These are phyloP conservation scores for Cygnus atratus DNA, from an alignment of 2,113 vertebrate species.

Conservation along the genomic window DNA sequence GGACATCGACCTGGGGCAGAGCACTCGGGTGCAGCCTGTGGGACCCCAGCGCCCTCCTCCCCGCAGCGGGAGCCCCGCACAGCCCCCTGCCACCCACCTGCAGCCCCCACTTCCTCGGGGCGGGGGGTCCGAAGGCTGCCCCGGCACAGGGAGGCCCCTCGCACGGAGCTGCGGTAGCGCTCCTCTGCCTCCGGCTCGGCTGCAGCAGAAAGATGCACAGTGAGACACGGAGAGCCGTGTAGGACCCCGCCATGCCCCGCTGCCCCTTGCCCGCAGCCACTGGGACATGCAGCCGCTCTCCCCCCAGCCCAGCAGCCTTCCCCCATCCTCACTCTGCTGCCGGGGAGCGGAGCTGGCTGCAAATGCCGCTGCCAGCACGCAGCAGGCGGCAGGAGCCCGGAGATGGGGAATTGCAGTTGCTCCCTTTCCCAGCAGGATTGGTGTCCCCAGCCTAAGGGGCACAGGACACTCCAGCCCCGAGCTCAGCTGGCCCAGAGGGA, in stretches of 20 bases:
- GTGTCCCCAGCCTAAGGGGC: too few species aligned
- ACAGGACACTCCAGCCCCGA: too few species aligned
- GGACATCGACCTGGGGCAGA: background rate
- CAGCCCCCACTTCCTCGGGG: conserved; percentile 82
- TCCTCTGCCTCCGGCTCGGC: conserved; percentile 81
- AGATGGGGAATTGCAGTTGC: too few species aligned
- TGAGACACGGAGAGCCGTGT: background rate
- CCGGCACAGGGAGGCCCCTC: conserved; percentile 81
- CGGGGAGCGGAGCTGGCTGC: too few species aligned
- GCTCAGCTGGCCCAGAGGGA: too few species aligned
- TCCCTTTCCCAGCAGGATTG: too few species aligned
- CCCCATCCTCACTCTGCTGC: too few species aligned
- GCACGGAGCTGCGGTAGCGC: conserved; percentile 85
- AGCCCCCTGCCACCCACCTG: conserved; percentile 66
- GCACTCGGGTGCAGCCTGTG: background rate
- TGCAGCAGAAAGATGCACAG: conserved; percentile 1
- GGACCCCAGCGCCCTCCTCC: background rate
- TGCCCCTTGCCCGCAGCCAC: background rate
- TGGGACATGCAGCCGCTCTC: background rate
- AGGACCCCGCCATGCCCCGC: accelerated
- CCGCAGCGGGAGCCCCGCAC: accelerated
- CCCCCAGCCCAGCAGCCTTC: too few species aligned
- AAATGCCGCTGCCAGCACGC: too few species aligned
- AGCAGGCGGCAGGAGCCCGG: too few species aligned
- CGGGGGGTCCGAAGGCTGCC: conserved; percentile 80